Evolutionary conservation across 2,797 vertebrate genomes (phyloP).

Genomic region (Mus spretus): DNA sequence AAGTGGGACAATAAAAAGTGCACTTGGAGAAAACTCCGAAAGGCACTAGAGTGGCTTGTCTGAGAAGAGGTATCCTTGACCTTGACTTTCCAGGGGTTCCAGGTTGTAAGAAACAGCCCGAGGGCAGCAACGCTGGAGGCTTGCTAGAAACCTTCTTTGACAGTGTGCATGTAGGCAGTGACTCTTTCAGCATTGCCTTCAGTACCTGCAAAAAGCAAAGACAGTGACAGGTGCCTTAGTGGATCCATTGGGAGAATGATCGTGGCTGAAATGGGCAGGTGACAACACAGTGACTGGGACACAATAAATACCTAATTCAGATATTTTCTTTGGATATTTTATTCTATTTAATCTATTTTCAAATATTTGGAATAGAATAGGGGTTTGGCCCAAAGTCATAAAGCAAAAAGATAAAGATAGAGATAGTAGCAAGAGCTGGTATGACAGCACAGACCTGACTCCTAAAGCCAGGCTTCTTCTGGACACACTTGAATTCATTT

Average conservation of each 20-base stretch:
- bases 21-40: background rate
- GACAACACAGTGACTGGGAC: background rate
- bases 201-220: background rate
- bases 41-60: background rate
- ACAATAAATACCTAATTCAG: background rate
- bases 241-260: background rate
- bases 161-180: background rate
- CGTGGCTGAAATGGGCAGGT: background rate
- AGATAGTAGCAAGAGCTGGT: background rate
- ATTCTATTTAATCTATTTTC: background rate
- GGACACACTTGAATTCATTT: background rate
- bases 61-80: background rate
- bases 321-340: slow-evolving; percentile 22
- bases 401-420: background rate
- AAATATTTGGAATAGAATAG: background rate
- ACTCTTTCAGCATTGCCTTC: background rate
- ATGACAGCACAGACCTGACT: background rate
- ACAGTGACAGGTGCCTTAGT: background rate
- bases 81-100: background rate
- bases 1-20: background rate
- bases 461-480: background rate
- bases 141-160: background rate
- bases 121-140: background rate
- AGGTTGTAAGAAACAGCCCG: background rate
- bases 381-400: background rate